phyloP scores from a whole-genome alignment of 2,113 vertebrate genomes.

The Tricholaema leucomelas region DNA sequence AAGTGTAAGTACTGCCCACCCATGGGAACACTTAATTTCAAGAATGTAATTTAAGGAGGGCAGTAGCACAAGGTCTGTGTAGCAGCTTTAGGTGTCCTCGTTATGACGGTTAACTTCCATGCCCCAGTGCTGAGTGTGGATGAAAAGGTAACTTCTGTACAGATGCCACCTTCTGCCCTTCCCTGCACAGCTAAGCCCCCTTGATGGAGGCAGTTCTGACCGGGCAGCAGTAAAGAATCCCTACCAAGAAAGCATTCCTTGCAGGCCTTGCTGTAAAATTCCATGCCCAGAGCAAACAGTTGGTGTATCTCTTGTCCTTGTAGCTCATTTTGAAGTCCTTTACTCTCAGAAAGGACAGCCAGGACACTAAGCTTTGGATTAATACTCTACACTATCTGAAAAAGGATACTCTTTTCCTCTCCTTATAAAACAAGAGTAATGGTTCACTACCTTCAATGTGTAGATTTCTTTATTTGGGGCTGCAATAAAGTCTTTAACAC shows the following conservation, averaged over 20 bases:
- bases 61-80: not conserved
- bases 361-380: not conserved
- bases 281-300: not conserved
- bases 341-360: not conserved
- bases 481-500: slow-evolving; percentile 22
- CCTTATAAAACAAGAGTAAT: not conserved
- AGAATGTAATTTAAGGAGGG: not conserved
- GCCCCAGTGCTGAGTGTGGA: not conserved
- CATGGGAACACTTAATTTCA: not conserved
- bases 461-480: not conserved
- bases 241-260: not conserved
- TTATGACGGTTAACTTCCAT: not conserved
- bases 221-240: not conserved
- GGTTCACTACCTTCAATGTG: not conserved
- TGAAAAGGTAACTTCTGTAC: not conserved
- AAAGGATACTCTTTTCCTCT: not conserved
- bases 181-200: not conserved
- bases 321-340: not conserved
- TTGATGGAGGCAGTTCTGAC: not conserved
- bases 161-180: not conserved
- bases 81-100: not conserved
- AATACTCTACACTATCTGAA: not conserved
- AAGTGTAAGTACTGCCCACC: not conserved
- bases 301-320: not conserved
- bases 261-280: not conserved